Percentiles rank a stretch among this genome's conserved stretches.
Evolutionary conservation across 2,888 invertebrate species (phyloP).

Genomic region (Amblyjoppa proteus): DNA sequence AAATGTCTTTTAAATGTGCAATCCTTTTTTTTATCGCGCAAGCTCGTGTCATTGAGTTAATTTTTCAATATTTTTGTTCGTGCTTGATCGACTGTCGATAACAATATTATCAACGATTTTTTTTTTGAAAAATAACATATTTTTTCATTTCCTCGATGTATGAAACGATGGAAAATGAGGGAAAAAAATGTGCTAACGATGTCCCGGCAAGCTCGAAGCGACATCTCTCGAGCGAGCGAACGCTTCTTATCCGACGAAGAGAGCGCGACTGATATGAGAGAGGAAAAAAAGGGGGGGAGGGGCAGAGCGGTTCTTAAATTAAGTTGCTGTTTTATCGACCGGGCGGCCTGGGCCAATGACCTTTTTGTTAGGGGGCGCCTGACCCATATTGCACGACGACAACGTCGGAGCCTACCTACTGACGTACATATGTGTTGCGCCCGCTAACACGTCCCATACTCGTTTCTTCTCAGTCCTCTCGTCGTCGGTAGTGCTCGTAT

Average conservation of each 20-base stretch:
- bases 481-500: background rate
- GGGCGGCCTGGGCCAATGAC: slow-evolving; percentile 77
- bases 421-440: slow-evolving; percentile 45
- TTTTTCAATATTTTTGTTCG: background rate
- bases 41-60: background rate
- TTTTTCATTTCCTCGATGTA: background rate
- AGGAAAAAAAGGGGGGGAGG: background rate
- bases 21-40: background rate
- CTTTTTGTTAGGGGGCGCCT: slow-evolving; percentile 77
- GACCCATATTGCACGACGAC: slow-evolving; percentile 76
- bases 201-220: slow-evolving; percentile 24
- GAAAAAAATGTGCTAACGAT: slow-evolving; percentile 3
- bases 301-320: slow-evolving; percentile 8
- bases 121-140: background rate
- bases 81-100: background rate
- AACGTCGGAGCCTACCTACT: slow-evolving; percentile 68
- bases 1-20: background rate
- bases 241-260: background rate
- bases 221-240: slow-evolving; percentile 45
- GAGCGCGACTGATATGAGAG: background rate
- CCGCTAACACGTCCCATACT: slow-evolving; percentile 1
- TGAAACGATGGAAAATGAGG: background rate
- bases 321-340: slow-evolving; percentile 63
- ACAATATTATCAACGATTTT: background rate
- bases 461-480: slow-evolving; percentile 17